Conservation (phyloP, 53 echinoderm and acorn worm species). For the Holothuria leucospilota region DNA sequence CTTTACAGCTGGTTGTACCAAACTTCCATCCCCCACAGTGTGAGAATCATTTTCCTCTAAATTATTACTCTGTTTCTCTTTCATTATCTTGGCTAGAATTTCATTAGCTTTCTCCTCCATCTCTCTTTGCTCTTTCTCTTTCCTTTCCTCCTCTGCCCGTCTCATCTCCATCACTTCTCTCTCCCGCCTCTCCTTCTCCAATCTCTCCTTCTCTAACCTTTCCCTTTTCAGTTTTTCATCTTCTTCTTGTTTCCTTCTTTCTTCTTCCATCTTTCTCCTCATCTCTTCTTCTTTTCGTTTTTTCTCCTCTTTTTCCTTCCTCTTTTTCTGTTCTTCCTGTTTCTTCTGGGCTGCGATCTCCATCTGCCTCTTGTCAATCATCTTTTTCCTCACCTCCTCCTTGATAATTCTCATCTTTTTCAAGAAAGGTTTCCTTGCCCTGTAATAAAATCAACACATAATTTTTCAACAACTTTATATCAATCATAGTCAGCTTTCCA, state of each 20-base stretch:
- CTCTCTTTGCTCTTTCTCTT: constrained; percentile 38
- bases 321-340: constrained; percentile 81
- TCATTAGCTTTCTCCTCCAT: constrained; percentile 68
- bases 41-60: not conserved
- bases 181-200: constrained; percentile 31
- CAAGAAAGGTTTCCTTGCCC: constrained; percentile 79
- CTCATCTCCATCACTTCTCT: constrained; percentile 29
- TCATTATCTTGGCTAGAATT: constrained; percentile 70
- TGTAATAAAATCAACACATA: constrained; percentile 41
- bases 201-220: constrained; percentile 12
- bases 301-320: constrained; percentile 74
- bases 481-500: not conserved
- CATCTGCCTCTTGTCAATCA: constrained; percentile 81
- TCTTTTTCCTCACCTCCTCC: constrained; percentile 71
- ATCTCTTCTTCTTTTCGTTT: constrained; percentile 79
- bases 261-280: constrained; percentile 43
- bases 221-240: constrained; percentile 16
- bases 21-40: too few relatives aligned
- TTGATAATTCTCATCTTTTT: constrained; percentile 69
- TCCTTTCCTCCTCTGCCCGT: constrained; percentile 30
- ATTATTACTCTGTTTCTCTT: constrained; percentile 21
- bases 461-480: not conserved
- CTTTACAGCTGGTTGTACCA: not conserved
- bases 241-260: constrained; percentile 27
- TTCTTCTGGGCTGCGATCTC: constrained; percentile 78